Conservation (phyloP, 2,797 vertebrate species). For the Propithecus perrieri region DNA sequence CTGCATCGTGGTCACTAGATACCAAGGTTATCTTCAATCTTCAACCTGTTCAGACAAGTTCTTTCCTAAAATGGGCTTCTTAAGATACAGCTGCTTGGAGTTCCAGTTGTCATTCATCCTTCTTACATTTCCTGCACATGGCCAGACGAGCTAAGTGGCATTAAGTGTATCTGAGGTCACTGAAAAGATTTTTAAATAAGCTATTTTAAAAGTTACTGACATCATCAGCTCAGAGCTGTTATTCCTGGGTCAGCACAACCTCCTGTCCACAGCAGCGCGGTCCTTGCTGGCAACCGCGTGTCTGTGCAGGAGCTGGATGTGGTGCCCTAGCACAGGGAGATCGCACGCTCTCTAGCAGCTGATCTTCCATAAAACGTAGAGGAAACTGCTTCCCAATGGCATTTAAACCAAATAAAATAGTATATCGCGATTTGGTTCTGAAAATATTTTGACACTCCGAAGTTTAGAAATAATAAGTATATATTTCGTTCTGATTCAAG, state of each 20-base stretch:
- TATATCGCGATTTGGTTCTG: not conserved
- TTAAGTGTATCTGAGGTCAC: conserved; percentile 65
- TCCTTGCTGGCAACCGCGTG: not conserved
- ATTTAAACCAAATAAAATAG: not conserved
- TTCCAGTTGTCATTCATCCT: conserved; percentile 53
- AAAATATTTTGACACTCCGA: not conserved
- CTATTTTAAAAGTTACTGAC: conserved; percentile 72
- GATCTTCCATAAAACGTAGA: not conserved
- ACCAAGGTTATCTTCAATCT: not conserved
- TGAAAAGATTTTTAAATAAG: conserved; percentile 60
- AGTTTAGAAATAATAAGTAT: not conserved
- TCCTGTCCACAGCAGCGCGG: not conserved
- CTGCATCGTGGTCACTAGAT: not conserved
- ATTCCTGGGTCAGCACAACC: conserved; percentile 23
- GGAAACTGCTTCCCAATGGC: not conserved
- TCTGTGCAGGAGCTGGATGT: not conserved
- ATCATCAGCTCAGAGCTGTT: conserved; percentile 47
- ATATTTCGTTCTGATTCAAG: not conserved
- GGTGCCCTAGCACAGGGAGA: fast-evolving
- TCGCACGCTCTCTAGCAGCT: not conserved
- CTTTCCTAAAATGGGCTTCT: conserved; percentile 55
- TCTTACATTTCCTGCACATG: conserved; percentile 48
- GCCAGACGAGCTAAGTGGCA: conserved; percentile 54
- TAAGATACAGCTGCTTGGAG: conserved; percentile 22
- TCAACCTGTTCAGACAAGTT: conserved; percentile 46